These are phyloP conservation scores for Heterohyrax brucei DNA, from an alignment of 2,797 vertebrate species.

Conservation along the genomic window DNA sequence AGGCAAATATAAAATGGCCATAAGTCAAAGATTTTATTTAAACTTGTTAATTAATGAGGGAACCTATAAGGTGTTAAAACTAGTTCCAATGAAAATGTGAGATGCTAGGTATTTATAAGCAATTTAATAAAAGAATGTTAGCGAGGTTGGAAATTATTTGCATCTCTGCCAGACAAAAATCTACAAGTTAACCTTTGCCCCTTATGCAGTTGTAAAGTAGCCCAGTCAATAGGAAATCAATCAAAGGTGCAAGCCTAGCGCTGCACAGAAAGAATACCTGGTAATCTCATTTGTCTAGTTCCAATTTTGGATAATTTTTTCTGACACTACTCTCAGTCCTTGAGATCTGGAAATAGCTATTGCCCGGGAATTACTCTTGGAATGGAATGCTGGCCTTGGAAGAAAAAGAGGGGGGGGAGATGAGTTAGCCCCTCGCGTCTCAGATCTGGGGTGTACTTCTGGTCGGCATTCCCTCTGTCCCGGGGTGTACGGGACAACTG, in stretches of 20 bases:
- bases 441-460: slow-evolving; percentile 8
- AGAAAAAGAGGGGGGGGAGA: slow-evolving; percentile 16
- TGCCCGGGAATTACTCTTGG: slow-evolving; percentile 76
- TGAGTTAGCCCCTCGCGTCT: background rate
- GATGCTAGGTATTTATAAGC: slow-evolving; percentile 34
- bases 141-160: slow-evolving; percentile 69
- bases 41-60: slow-evolving; percentile 65
- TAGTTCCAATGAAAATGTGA: background rate
- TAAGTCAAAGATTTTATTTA: slow-evolving; percentile 56
- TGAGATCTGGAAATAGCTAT: slow-evolving; percentile 77
- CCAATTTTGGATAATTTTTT: slow-evolving; percentile 72
- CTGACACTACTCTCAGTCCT: slow-evolving; percentile 77
- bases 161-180: slow-evolving; percentile 69
- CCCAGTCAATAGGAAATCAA: slow-evolving; percentile 70
- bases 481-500: rapidly evolving
- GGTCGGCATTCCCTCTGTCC: background rate
- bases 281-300: slow-evolving; percentile 70
- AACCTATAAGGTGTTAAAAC: slow-evolving; percentile 67
- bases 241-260: slow-evolving; percentile 57
- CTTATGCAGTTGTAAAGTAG: slow-evolving; percentile 27
- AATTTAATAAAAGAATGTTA: slow-evolving; percentile 43
- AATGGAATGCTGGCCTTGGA: slow-evolving; percentile 70
- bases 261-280: slow-evolving; percentile 28
- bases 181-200: slow-evolving; percentile 69
- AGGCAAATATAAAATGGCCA: slow-evolving; percentile 51